A percentile compares a stretch with the other conserved stretches of the same genome.
These are phyloP conservation scores for Anolis carolinensis DNA, from an alignment of 2,113 vertebrate species.

Conservation along the genomic window DNA sequence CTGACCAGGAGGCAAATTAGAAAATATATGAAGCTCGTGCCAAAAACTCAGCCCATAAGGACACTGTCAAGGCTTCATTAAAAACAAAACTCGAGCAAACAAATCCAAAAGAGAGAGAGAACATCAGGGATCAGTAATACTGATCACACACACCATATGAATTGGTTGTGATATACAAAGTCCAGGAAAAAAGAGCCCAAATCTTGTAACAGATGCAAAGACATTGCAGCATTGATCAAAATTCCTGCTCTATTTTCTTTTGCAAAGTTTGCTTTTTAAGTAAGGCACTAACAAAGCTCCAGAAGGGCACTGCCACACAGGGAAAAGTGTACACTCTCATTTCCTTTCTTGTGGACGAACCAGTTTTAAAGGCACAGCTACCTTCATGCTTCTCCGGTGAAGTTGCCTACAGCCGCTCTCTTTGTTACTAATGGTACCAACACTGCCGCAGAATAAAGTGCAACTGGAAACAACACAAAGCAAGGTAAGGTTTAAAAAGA, in stretches of 20 bases:
- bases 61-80: conserved; percentile 10
- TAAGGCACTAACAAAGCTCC: neutral
- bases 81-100: neutral
- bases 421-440: too few relatives aligned
- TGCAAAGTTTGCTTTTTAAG: neutral
- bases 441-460: neutral
- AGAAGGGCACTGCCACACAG: neutral
- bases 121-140: conserved; percentile 16
- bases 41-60: conserved; percentile 46
- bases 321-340: conserved; percentile 39
- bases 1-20: neutral
- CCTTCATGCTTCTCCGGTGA: neutral
- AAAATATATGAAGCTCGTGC: neutral
- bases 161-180: conserved; percentile 14
- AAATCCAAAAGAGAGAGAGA: neutral
- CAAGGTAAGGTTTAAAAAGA: neutral
- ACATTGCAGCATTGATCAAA: neutral
- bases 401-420: neutral
- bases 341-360: conserved; percentile 52
- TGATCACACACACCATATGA: neutral
- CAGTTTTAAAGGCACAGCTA: conserved; percentile 52
- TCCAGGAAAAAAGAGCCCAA: neutral
- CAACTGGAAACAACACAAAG: neutral
- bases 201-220: neutral
- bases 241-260: neutral